Percentiles rank a stretch among this genome's conserved stretches.
Conservation (phyloP, 92 coral and sea anemone genomes). For the Muricea muricata region DNA sequence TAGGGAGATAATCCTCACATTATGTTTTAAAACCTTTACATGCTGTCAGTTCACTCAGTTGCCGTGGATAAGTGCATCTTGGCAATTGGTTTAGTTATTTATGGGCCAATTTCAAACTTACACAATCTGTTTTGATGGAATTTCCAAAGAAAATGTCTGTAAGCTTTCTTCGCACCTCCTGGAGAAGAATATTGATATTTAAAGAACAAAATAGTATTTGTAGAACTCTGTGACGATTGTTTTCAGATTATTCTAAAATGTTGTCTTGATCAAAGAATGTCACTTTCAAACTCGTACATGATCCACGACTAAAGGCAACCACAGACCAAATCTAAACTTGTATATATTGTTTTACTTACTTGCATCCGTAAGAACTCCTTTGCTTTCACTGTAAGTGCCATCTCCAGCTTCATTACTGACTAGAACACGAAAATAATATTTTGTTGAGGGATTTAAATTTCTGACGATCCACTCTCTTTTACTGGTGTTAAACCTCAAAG, state of each 20-base stretch:
- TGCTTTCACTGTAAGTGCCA: background rate
- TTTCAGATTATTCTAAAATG: too few species aligned
- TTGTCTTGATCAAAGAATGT: too few species aligned
- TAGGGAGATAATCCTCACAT: too few species aligned
- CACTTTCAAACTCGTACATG: background rate
- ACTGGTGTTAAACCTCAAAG: too few species aligned
- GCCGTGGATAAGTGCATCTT: too few species aligned
- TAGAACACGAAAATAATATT: background rate
- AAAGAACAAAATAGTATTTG: too few species aligned
- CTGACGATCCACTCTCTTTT: background rate
- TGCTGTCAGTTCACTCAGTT: too few species aligned
- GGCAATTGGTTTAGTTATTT: too few species aligned
- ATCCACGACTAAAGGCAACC: background rate
- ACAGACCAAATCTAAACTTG: background rate
- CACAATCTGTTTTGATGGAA: background rate
- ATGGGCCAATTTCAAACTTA: background rate
- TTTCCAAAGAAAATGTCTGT: background rate
- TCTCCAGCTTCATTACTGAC: background rate
- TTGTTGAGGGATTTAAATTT: background rate
- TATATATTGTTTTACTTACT: background rate
- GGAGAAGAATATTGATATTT: background rate
- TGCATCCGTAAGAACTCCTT: background rate
- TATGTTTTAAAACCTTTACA: too few species aligned
- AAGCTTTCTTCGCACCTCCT: background rate
- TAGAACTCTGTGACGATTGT: too few species aligned